Evolutionary conservation across 2,888 invertebrate species (phyloP).

Genomic region (Coronaproctus castanopsis): DNA sequence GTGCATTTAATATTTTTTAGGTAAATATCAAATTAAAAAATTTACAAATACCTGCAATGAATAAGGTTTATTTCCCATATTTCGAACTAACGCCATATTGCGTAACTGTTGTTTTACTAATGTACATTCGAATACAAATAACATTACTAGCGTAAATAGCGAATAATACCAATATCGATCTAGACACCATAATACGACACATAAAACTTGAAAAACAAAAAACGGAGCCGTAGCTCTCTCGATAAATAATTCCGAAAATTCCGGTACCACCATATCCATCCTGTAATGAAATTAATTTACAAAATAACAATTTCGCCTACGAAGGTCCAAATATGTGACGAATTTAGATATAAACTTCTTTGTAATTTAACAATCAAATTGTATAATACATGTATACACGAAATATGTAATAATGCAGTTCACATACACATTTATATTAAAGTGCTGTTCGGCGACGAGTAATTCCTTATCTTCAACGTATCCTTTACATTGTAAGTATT

Average conservation of each 20-base stretch:
- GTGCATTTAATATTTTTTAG: too few species aligned
- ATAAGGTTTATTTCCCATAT: slow-evolving; percentile 98
- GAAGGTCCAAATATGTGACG: background rate
- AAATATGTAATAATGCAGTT: too few species aligned
- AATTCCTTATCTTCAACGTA: slow-evolving; percentile 46
- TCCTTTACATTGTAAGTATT: slow-evolving; percentile 70
- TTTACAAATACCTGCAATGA: slow-evolving; percentile 39
- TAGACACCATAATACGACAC: slow-evolving; percentile 94
- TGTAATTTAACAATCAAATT: too few species aligned
- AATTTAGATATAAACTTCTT: too few species aligned
- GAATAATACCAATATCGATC: slow-evolving; percentile 99
- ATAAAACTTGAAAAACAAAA: slow-evolving; percentile 99
- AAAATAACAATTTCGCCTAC: background rate
- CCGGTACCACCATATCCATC: slow-evolving; percentile 69
- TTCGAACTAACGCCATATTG: slow-evolving; percentile 96
- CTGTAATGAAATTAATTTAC: slow-evolving; percentile 26
- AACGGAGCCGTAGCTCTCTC: slow-evolving; percentile 98
- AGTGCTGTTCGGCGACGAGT: slow-evolving; percentile 9
- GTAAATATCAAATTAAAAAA: background rate
- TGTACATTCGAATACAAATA: slow-evolving; percentile 91
- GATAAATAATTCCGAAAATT: slow-evolving; percentile 87
- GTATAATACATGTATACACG: too few species aligned
- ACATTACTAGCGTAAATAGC: slow-evolving; percentile 85
- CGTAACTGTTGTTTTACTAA: slow-evolving; percentile 91
- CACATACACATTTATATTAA: slow-evolving; percentile 11